Evolutionary conservation across 2,888 invertebrate genomes (phyloP).

Genomic region (Callyntrura sp.): DNA sequence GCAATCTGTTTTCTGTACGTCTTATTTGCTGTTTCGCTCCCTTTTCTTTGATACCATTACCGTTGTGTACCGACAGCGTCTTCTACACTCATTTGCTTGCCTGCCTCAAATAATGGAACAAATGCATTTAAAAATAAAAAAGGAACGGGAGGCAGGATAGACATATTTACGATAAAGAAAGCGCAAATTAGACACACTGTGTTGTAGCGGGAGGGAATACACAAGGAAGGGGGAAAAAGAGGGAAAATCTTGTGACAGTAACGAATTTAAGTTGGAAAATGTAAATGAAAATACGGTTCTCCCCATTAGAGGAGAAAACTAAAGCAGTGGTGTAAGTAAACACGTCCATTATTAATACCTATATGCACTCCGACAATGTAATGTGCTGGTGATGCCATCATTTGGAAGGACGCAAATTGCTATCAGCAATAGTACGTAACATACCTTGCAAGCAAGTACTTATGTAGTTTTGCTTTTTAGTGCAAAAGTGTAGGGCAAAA

Average conservation of each 20-base stretch:
- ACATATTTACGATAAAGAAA: not conserved
- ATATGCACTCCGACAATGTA: too few species aligned
- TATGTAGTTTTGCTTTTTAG: too few species aligned
- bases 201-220: not conserved
- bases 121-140: not conserved
- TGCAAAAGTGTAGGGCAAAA: too few species aligned
- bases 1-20: slow-evolving; percentile 31
- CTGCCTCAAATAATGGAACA: not conserved
- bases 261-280: too few species aligned
- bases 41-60: not conserved
- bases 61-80: not conserved
- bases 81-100: slow-evolving; percentile 4
- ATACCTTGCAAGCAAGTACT: too few species aligned
- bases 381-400: too few species aligned
- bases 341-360: too few species aligned
- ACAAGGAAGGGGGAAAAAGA: not conserved
- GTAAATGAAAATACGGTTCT: too few species aligned
- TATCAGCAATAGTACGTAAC: too few species aligned
- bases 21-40: slow-evolving; percentile 27
- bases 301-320: too few species aligned
- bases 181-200: not conserved
- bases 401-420: too few species aligned
- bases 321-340: too few species aligned
- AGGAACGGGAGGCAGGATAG: not conserved
- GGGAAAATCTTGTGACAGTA: not conserved